Base-by-base conservation (phyloP, 2,797 vertebrate genomes). In the Salmo trutta region DNA sequence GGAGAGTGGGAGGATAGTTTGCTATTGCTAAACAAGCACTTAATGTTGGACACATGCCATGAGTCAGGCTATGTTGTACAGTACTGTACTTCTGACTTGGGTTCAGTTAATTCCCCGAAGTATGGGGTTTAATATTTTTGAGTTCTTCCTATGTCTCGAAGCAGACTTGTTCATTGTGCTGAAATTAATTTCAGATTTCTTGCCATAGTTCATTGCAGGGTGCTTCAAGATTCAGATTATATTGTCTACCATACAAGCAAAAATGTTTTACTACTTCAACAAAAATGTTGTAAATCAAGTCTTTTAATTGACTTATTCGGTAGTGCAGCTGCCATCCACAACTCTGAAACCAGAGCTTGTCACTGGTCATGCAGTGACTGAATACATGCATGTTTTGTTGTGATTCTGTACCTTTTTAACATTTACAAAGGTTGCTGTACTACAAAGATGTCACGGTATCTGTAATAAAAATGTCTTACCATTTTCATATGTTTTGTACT, bases 101-200 rank as follows among this genome's bases (percentile, higher is more conserved):
- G 54, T 62, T 47, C 41, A 12, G 41, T 12, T 56, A 17, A 29
- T 71, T 73, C 5, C 14, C 15, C 2, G 3, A 5, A 31, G 16
- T 12, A 7, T 53, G 24, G 3, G 52, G 29, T 73, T 31, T 81
- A 78, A 67, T 16, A 75, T 17, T 72, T 54, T 2, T 14, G 29
- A 76, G 69, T 80, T 88, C 71, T 87, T 86, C 77, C 52, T 75
- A 79, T 73, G 17, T 33, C 78, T 74, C 3, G 5, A 29, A 10
- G 12, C 12, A 33, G 27, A 27, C 5, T 62, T 62, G n/a, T 64
- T 4, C 59, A 64, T 24, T 4, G 10, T 64, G 59, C 59, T 10
- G 8, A 27, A 24, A 10, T 10, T 27, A 4, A 24, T n/a, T 64
- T 64, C 8, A 21, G 5, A 27, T 62, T 62, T 62, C n/a, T 10